Evolutionary conservation across 2,797 vertebrate species (phyloP).

Genomic region (Coregonus sp.): DNA sequence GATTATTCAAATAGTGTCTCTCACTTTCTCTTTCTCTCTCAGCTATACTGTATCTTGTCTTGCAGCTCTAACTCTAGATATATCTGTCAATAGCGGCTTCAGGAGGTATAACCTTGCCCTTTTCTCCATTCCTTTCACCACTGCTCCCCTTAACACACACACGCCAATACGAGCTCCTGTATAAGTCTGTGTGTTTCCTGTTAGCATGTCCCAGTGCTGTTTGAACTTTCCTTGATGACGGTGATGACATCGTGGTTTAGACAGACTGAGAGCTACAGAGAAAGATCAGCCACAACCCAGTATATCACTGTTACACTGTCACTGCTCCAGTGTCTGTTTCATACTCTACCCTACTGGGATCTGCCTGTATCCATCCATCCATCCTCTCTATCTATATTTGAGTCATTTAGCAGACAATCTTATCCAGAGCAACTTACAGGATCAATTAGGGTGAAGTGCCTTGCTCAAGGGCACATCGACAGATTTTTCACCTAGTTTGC

Average conservation of each 20-base stretch:
- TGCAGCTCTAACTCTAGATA: not conserved
- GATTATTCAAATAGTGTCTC: not conserved
- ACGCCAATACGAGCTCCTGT: not conserved
- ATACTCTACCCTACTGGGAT: not conserved
- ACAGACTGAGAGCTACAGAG: not conserved
- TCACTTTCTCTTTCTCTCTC: conserved; percentile 24
- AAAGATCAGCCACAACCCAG: not conserved
- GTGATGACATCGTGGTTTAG: not conserved
- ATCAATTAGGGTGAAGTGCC: too few relatives aligned
- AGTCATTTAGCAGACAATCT: too few relatives aligned
- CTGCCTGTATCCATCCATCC: not conserved
- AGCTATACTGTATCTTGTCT: conserved; percentile 26
- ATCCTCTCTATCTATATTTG: too few relatives aligned
- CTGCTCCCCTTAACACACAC: too few relatives aligned
- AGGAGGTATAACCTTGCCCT: not conserved
- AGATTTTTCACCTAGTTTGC: too few relatives aligned
- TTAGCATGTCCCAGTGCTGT: not conserved
- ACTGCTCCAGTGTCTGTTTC: not conserved
- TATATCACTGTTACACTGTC: not conserved
- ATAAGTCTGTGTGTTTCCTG: not conserved
- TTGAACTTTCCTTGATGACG: not conserved
- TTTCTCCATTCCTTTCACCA: not conserved
- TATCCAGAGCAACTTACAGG: too few relatives aligned
- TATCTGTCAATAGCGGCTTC: not conserved
- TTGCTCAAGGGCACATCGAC: too few relatives aligned